phyloP scores from a whole-genome alignment of 2,113 vertebrate species.

The Oenanthe melanoleuca region DNA sequence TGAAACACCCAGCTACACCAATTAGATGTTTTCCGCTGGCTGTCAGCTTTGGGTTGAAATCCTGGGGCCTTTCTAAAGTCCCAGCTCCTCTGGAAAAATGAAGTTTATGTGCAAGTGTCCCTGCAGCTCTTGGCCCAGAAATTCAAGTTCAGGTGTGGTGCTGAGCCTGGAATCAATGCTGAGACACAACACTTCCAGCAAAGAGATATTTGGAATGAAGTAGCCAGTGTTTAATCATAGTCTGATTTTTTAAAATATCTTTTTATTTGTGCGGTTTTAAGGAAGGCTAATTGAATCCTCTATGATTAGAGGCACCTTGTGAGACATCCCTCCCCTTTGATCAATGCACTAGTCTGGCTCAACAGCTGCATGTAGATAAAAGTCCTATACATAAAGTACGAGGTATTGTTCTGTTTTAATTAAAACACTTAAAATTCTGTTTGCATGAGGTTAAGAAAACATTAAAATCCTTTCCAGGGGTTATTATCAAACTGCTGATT shows the following conservation, averaged over 20 bases:
- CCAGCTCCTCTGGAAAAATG: neutral
- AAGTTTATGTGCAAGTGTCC: neutral
- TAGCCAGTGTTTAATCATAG: neutral
- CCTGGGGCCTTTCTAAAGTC: neutral
- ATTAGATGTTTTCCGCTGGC: neutral
- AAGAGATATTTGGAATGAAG: neutral
- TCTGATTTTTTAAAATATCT: neutral
- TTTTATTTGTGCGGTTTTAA: neutral
- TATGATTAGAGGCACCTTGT: neutral
- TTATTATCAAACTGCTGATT: slow-evolving; percentile 43
- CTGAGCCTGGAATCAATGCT: neutral
- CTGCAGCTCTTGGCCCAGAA: neutral
- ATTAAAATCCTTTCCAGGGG: slow-evolving; percentile 25
- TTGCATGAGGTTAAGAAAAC: slow-evolving; percentile 39
- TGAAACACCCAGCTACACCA: neutral
- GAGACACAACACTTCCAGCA: neutral
- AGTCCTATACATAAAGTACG: neutral
- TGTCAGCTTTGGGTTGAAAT: neutral
- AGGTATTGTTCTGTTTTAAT: slow-evolving; percentile 46
- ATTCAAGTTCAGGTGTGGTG: neutral
- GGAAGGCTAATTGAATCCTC: neutral
- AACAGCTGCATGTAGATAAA: slow-evolving; percentile 21
- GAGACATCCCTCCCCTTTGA: slow-evolving; percentile 14
- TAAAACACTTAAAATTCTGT: slow-evolving; percentile 29
- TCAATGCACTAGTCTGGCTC: slow-evolving; percentile 25